Evolutionary conservation across 2,113 vertebrate species (phyloP).

Genomic region (Tachuris rubrigastra): DNA sequence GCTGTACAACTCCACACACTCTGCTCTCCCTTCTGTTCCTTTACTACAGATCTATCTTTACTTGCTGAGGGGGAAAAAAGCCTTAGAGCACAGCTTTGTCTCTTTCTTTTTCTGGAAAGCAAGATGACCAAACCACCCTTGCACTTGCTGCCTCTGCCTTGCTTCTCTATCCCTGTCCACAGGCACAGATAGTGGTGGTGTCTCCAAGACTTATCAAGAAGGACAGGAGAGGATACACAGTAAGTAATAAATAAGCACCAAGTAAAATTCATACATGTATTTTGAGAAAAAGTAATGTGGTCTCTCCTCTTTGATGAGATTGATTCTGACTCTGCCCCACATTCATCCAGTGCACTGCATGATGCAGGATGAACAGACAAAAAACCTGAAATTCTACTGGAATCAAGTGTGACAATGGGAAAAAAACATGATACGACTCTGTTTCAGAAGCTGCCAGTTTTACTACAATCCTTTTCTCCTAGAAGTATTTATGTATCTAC

Average conservation of each 20-base stretch:
- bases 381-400: not conserved
- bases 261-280: not conserved
- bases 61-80: not conserved
- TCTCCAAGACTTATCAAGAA: not conserved
- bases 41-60: not conserved
- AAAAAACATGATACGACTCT: not conserved
- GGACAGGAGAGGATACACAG: not conserved
- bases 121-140: not conserved
- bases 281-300: not conserved
- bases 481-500: not conserved
- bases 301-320: not conserved
- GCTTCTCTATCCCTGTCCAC: not conserved
- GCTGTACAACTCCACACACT: not conserved
- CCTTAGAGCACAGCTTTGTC: not conserved
- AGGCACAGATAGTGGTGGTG: not conserved
- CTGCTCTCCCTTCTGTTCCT: not conserved
- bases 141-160: not conserved
- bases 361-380: not conserved
- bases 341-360: not conserved
- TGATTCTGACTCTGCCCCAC: not conserved
- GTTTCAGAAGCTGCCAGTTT: not conserved
- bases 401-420: not conserved
- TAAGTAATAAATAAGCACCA: not conserved
- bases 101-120: not conserved
- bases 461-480: not conserved